phyloP scores from a whole-genome alignment of 2,888 invertebrate genomes.

The Calameuta filiformis region DNA sequence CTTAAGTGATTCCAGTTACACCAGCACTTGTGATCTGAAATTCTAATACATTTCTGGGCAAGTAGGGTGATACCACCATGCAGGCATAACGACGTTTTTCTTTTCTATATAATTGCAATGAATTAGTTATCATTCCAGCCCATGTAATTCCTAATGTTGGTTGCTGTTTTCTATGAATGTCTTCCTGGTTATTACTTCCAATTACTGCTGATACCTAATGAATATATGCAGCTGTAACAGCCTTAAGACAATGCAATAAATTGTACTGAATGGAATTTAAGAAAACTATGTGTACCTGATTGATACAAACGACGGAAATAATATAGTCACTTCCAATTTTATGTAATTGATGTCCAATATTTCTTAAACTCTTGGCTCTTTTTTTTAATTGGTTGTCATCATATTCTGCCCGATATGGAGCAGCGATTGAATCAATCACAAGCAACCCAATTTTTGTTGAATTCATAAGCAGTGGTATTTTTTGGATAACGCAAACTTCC shows the following conservation, averaged over 20 bases:
- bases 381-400: conserved; percentile 67
- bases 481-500: conserved; percentile 68
- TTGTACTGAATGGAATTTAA: neutral
- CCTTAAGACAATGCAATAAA: neutral
- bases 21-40: conserved; percentile 49
- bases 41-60: conserved; percentile 44
- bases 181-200: conserved; percentile 20
- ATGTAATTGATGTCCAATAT: conserved; percentile 70
- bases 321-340: conserved; percentile 69
- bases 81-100: conserved; percentile 41
- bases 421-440: conserved; percentile 81
- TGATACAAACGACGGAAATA: conserved; percentile 75
- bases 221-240: neutral
- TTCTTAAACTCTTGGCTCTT: conserved; percentile 71
- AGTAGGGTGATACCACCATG: conserved; percentile 47
- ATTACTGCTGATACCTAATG: conserved; percentile 49
- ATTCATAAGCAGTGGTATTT: conserved; percentile 70
- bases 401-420: conserved; percentile 73
- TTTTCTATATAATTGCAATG: conserved; percentile 49
- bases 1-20: conserved; percentile 36
- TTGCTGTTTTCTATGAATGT: conserved; percentile 34
- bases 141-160: conserved; percentile 58
- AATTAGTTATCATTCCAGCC: conserved; percentile 56
- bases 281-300: conserved; percentile 71
- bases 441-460: conserved; percentile 71